phyloP scores from a whole-genome alignment of 1,140 invertebrate species.

The Scaptomyza pallida region DNA sequence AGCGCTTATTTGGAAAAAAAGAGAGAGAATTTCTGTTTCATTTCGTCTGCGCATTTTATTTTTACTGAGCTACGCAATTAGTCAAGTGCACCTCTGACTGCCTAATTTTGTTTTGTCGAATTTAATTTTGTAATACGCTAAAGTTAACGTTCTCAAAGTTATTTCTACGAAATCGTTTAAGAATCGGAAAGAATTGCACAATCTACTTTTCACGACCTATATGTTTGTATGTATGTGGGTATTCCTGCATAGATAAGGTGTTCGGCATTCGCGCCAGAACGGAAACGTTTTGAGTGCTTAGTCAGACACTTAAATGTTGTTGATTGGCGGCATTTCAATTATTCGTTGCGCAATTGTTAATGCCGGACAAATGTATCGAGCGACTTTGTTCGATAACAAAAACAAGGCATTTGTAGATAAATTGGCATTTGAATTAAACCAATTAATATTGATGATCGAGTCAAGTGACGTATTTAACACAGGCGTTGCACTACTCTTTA shows the following conservation, averaged over 20 bases:
- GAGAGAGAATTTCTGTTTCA: background rate
- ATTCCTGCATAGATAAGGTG: slow-evolving; percentile 4
- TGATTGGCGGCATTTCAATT: slow-evolving; percentile 25
- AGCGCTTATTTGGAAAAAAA: slow-evolving; percentile 10
- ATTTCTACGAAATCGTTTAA: background rate
- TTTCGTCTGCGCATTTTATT: slow-evolving; percentile 7
- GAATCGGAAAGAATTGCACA: slow-evolving; percentile 8
- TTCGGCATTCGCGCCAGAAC: slow-evolving; percentile 1
- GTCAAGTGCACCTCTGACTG: slow-evolving; percentile 6
- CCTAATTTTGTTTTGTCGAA: slow-evolving; percentile 1
- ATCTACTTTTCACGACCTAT: background rate
- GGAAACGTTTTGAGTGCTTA: slow-evolving; percentile 43
- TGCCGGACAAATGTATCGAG: slow-evolving; percentile 15
- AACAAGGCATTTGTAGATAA: slow-evolving; percentile 28
- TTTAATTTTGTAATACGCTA: background rate
- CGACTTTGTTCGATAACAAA: slow-evolving; percentile 25
- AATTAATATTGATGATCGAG: slow-evolving; percentile 15
- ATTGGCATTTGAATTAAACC: slow-evolving; percentile 32
- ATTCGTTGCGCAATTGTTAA: slow-evolving; percentile 29
- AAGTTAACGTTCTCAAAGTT: background rate
- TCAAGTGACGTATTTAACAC: background rate
- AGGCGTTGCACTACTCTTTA: background rate
- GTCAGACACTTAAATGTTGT: slow-evolving; percentile 22
- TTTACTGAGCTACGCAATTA: slow-evolving; percentile 11
- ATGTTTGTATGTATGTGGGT: background rate